These are phyloP conservation scores for Drepana arcuata DNA, from an alignment of 1,140 invertebrate genomes.

Conservation along the genomic window DNA sequence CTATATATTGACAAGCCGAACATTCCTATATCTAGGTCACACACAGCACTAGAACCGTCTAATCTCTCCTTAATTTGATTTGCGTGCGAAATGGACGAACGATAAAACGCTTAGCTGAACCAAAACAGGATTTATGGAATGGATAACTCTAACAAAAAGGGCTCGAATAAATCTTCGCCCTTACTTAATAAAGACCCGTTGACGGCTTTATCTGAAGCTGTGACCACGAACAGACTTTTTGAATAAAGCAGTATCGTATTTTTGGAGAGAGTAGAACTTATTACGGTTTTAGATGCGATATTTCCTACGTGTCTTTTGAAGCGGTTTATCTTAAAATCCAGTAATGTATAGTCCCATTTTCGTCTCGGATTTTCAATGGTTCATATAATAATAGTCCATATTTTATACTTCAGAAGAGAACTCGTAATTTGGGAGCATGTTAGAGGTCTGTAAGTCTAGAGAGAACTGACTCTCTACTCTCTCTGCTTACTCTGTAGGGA, in stretches of 20 bases:
- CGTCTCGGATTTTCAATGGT: too few species aligned
- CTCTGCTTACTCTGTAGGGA: too few species aligned
- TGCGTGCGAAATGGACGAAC: constrained; percentile 28
- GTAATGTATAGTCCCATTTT: too few species aligned
- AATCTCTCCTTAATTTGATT: constrained; percentile 48
- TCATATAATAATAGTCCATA: too few species aligned
- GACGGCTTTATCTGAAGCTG: constrained; percentile 38
- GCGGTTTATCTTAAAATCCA: too few species aligned
- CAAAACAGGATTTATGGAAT: constrained; percentile 46
- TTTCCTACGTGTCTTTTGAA: too few species aligned
- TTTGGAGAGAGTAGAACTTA: neutral
- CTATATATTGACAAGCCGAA: constrained; percentile 15
- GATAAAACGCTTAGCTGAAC: constrained; percentile 45
- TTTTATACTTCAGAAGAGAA: too few species aligned
- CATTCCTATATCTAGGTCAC: constrained; percentile 22
- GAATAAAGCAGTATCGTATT: constrained; percentile 19
- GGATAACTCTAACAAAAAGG: constrained; percentile 44
- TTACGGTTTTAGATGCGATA: too few species aligned
- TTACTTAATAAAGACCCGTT: constrained; percentile 48
- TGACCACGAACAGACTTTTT: constrained; percentile 20
- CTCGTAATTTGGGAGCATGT: too few species aligned
- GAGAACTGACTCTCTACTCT: too few species aligned
- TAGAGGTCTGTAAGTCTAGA: too few species aligned
- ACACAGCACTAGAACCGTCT: constrained; percentile 18
- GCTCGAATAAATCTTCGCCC: constrained; percentile 42